A percentile compares a stretch with the other conserved stretches of the same genome.
Conservation (phyloP, 1,140 invertebrate genomes). For the Cyrtorhinus lividipennis region DNA sequence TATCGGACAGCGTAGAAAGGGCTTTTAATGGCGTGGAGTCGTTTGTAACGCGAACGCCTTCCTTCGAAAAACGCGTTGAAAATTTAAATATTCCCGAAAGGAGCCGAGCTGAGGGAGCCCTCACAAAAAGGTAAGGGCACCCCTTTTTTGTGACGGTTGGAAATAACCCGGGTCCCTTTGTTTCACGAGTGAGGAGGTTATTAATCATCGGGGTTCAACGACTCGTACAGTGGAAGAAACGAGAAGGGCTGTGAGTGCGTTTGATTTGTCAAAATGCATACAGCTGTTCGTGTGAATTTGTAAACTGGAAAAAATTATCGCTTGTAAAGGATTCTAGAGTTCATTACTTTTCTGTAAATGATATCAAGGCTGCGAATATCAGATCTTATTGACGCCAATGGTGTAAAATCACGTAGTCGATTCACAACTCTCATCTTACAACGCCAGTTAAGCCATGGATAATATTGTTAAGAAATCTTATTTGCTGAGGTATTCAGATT, state of each 20-base stretch:
- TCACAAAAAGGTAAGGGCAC: not conserved
- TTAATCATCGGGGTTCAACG: constrained; percentile 5
- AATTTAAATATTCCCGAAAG: not conserved
- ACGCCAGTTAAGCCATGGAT: too few relatives aligned
- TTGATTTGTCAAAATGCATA: not conserved
- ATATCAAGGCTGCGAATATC: too few relatives aligned
- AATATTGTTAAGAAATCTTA: too few relatives aligned
- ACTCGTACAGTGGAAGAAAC: not conserved
- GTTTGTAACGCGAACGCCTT: not conserved
- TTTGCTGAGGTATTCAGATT: too few relatives aligned
- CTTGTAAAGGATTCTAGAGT: too few relatives aligned
- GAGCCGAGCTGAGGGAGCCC: not conserved
- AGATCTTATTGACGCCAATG: too few relatives aligned
- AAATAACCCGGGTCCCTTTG: constrained; percentile 2
- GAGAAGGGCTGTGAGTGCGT: not conserved
- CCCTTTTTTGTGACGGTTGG: not conserved
- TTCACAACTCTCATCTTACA: too few relatives aligned
- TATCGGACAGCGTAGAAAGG: too few relatives aligned
- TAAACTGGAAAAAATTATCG: too few relatives aligned
- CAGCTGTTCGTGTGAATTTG: not conserved
- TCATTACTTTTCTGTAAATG: too few relatives aligned
- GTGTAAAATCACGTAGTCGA: too few relatives aligned
- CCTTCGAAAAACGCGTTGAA: not conserved
- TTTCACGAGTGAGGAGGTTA: not conserved
- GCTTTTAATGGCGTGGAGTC: not conserved